Evolutionary conservation across 35 echinoderm and acorn worm genomes (phyloP).

Genomic region (Stichopus chloronotus): DNA sequence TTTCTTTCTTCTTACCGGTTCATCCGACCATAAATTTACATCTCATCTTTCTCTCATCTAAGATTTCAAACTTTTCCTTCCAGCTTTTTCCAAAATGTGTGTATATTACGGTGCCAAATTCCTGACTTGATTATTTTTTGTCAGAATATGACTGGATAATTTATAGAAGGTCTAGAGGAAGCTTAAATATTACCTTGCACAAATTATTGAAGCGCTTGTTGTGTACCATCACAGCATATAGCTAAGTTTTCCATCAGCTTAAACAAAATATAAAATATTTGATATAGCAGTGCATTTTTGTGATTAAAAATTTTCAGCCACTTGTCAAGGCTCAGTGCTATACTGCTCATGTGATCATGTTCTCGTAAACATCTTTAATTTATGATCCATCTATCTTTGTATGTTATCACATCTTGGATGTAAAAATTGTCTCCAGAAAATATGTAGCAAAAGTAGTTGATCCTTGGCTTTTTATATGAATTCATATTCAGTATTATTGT

Average conservation of each 20-base stretch:
- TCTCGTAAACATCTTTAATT: not conserved
- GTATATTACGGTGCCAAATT: constrained; percentile 11
- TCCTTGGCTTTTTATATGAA: not conserved
- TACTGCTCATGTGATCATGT: not conserved
- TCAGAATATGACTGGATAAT: not conserved
- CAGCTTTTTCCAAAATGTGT: not conserved
- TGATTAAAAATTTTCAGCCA: not conserved
- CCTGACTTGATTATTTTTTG: not conserved
- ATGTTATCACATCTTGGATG: not conserved
- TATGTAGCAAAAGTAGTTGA: not conserved
- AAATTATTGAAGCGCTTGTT: not conserved
- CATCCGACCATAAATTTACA: not conserved
- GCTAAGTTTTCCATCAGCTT: not conserved
- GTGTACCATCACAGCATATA: not conserved
- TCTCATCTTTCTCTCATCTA: not conserved
- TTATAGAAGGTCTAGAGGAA: not conserved
- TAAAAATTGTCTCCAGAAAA: not conserved
- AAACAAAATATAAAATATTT: constrained; percentile 11
- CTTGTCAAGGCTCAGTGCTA: not conserved
- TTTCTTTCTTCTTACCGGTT: not conserved
- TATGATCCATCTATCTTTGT: constrained; percentile 3
- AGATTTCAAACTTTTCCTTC: not conserved
- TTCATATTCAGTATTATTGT: no score
- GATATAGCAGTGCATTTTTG: not conserved
- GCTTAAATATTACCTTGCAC: not conserved